phyloP scores from a whole-genome alignment of 2,113 vertebrate species.

The Falcunculus frontatus region DNA sequence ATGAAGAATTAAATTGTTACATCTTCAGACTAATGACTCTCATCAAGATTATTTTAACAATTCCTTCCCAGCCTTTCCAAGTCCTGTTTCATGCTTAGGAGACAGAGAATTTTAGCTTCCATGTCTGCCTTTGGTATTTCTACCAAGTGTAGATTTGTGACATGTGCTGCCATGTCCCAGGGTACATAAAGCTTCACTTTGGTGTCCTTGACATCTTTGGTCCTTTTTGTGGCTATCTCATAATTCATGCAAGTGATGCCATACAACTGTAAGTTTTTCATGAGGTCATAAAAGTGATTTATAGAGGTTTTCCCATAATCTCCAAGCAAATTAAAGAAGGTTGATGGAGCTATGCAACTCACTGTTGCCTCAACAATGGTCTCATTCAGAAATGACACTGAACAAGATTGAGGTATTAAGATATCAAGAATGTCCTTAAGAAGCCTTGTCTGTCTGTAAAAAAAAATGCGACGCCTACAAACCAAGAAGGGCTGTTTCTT shows the following conservation, averaged over 20 bases:
- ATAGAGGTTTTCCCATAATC: constrained; percentile 63
- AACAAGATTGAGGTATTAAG: constrained; percentile 51
- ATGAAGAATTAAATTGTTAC: constrained; percentile 11
- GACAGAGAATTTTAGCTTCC: neutral
- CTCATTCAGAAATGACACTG: constrained; percentile 58
- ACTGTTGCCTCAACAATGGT: constrained; percentile 53
- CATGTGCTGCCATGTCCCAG: neutral
- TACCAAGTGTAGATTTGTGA: neutral
- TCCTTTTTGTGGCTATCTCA: constrained; percentile 51
- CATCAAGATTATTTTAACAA: neutral
- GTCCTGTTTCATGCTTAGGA: neutral
- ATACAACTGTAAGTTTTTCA: constrained; percentile 55
- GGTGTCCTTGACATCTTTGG: constrained; percentile 57
- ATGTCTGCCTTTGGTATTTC: neutral
- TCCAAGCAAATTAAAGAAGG: constrained; percentile 64
- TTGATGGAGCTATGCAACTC: constrained; percentile 56
- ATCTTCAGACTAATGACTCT: neutral
- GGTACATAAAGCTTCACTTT: constrained; percentile 16
- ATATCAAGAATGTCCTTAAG: constrained; percentile 46
- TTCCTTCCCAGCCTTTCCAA: neutral
- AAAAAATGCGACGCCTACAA: neutral
- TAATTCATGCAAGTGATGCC: constrained; percentile 61
- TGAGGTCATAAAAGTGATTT: constrained; percentile 62
- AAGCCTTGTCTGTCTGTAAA: constrained; percentile 19
- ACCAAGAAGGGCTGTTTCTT: neutral